phyloP scores from a whole-genome alignment of 2,888 invertebrate genomes.

The Conistra vaccinii region DNA sequence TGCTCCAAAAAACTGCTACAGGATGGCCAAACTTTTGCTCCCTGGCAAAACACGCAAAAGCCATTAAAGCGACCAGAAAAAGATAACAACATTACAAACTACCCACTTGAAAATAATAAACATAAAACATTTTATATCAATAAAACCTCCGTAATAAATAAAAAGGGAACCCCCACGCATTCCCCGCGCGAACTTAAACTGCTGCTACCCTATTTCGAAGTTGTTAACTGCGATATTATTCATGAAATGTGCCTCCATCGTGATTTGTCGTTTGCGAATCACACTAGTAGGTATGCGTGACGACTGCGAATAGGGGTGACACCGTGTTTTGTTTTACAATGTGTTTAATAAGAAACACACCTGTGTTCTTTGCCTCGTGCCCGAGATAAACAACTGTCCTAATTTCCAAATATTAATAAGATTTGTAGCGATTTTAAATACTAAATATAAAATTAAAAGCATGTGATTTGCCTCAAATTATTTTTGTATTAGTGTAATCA shows the following conservation, averaged over 20 bases:
- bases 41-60: not conserved
- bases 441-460: too few species aligned
- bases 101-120: conserved; percentile 22
- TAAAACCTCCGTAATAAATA: conserved; percentile 48
- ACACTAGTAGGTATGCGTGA: conserved; percentile 36
- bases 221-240: conserved; percentile 65
- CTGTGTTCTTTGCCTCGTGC: not conserved
- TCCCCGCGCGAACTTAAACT: conserved; percentile 49
- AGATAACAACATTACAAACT: not conserved
- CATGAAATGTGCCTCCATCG: conserved; percentile 56
- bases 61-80: conserved; percentile 13
- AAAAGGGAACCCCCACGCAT: conserved; percentile 30
- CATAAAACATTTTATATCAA: conserved; percentile 36
- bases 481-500: too few species aligned
- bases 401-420: too few species aligned
- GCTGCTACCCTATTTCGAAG: conserved; percentile 36
- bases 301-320: conserved; percentile 26
- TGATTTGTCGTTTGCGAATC: conserved; percentile 65
- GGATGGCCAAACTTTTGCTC: not conserved
- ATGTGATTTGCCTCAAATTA: too few species aligned
- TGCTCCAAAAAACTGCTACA: not conserved
- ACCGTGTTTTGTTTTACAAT: conserved; percentile 52
- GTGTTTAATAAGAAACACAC: conserved; percentile 10
- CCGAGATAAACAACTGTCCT: not conserved
- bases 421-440: too few species aligned